Percentiles rank a stretch among this genome's conserved stretches.
These are phyloP conservation scores for Nycteola revayana DNA, from an alignment of 2,888 invertebrate species.

Conservation along the genomic window DNA sequence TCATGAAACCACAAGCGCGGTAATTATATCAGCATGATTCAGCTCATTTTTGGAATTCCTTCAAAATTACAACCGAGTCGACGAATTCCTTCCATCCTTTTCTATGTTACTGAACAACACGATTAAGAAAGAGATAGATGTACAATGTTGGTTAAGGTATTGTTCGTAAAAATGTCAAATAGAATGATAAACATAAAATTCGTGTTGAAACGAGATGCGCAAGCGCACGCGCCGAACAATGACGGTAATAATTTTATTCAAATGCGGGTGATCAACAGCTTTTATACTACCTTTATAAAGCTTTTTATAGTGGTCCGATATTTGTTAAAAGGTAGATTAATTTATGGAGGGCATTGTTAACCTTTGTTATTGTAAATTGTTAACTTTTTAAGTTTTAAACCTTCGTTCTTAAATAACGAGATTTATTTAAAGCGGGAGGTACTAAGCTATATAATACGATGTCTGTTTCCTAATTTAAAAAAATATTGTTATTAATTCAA, in stretches of 20 bases:
- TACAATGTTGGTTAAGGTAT: conserved; percentile 41
- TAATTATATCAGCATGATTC: conserved; percentile 70
- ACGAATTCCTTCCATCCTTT: conserved; percentile 58
- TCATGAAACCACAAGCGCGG: conserved; percentile 41
- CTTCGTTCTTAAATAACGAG: conserved; percentile 3
- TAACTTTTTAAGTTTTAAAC: conserved; percentile 3
- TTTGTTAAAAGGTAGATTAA: conserved; percentile 48
- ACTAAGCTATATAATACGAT: no score
- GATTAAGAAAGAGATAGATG: not conserved
- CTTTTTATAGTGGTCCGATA: conserved; percentile 44
- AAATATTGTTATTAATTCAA: no score
- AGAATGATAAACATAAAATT: conserved; percentile 79
- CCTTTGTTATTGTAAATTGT: conserved; percentile 34
- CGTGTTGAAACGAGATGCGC: conserved; percentile 63
- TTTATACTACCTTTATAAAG: conserved; percentile 38
- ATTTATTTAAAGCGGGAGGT: no score
- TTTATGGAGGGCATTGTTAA: conserved; percentile 45
- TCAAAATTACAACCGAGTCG: conserved; percentile 53
- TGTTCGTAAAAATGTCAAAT: conserved; percentile 79
- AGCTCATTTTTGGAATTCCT: conserved; percentile 65
- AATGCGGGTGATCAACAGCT: conserved; percentile 52
- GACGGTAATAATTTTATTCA: conserved; percentile 65
- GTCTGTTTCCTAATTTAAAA: no score
- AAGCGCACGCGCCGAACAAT: conserved; percentile 61
- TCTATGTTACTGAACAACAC: conserved; percentile 31